Base-by-base conservation (phyloP, 2,113 vertebrate genomes). In the Oxyura jamaicensis region DNA sequence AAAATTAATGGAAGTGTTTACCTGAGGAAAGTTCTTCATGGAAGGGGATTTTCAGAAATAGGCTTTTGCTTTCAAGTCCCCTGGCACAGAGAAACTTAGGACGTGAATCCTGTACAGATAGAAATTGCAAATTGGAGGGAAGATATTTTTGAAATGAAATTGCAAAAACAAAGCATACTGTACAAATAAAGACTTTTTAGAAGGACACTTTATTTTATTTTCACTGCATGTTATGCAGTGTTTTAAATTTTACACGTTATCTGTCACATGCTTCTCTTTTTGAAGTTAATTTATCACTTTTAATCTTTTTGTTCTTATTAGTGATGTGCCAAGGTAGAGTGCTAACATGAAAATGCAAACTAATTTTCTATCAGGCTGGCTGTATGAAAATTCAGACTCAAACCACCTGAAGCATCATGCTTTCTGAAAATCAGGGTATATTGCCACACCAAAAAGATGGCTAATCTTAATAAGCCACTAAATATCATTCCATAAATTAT, bases 1-100 rank as follows among this genome's bases (percentile, higher is more conserved):
- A 88, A 86, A 90, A 92, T 93, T 81, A 95, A 88, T 59, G 29
- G 69, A 90, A 78, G 72, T 41, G 29, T 31, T 88, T 86, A 63
- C 56, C 20, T 23, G 42, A 75, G 79, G 18, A 88, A 84, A 90
- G 77, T 86, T 65, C 48, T 76, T 84, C 39, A 31, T 60, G 50
- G 60, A 73, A 78, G 15, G 21, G 48, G 77, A 48, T 16, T 75
- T 91, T 88, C 39, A 71, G 58, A 84, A 94, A 63, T 39, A 72
- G 35, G 33, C 29, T 76, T 90, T 33, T 17, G 17, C 63, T 80
- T 90, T 74, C 48, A 83, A 29, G 25, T 88, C 65, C 48, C 62
- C 39, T 87, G 60, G 41, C 63, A 84, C 6, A 88, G 81, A 87
- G 76, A 68, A 81, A 36, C 66, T 84, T 26, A 50, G 66, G 39